These are phyloP conservation scores for Teleiodes luculella DNA, from an alignment of 2,888 invertebrate genomes.

Conservation along the genomic window DNA sequence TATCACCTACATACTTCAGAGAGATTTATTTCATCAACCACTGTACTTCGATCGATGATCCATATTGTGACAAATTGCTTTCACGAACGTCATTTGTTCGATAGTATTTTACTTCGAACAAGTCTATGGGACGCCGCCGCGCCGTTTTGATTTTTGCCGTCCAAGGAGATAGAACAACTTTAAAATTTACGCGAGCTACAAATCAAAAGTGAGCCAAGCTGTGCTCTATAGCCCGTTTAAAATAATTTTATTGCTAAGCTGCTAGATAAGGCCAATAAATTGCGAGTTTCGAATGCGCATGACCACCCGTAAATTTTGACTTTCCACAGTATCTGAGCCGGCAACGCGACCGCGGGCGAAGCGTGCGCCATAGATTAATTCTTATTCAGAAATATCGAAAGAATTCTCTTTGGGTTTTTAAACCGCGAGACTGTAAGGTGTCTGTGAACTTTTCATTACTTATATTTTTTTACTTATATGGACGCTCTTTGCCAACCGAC, in stretches of 20 bases:
- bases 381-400: slow-evolving; percentile 45
- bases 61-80: no score
- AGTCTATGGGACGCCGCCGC: no score
- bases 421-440: slow-evolving; percentile 24
- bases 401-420: slow-evolving; percentile 39
- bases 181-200: background rate
- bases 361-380: slow-evolving; percentile 55
- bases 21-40: no score
- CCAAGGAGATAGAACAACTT: no score
- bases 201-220: background rate
- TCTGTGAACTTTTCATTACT: background rate
- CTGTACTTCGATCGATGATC: no score
- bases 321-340: slow-evolving; percentile 44
- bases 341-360: slow-evolving; percentile 49
- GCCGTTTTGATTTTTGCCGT: no score
- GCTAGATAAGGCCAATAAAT: slow-evolving; percentile 57
- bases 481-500: no score
- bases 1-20: no score
- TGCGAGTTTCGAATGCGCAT: slow-evolving; percentile 38
- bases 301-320: slow-evolving; percentile 59
- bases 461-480: no score
- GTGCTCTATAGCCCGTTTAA: slow-evolving; percentile 40
- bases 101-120: no score
- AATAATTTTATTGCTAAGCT: slow-evolving; percentile 49
- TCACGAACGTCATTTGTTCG: no score